Evolutionary conservation across 2,113 vertebrate species (phyloP), one percentile per base, ranked within the genome.

Genomic region (Mesembrinibis cayennensis): DNA sequence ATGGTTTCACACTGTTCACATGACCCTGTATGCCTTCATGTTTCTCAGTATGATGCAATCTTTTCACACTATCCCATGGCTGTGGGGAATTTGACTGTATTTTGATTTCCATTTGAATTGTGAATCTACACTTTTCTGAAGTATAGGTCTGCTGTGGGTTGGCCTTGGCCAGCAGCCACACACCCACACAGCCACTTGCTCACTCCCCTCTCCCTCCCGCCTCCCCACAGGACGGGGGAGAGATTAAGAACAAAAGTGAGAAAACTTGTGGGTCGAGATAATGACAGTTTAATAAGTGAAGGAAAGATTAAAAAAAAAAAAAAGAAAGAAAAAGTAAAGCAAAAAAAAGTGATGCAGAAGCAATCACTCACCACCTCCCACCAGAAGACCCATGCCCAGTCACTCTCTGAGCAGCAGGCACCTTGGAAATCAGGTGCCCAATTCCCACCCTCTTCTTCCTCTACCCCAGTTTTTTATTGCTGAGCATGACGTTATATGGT

Each of bases 191-290:
- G 13, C 8, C 36, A 58, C 59, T 93, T 88, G 45, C 62, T 93
- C 74, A 80, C 40, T 88, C 71, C 30, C 18, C 29, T 87, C 56
- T 93, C 29, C n/a, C 38, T 58, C 44, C 30, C 3, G 0, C 70
- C 79, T 90, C 44, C 45, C 58, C 34, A 13, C 34, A 76, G 44
- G 9, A 22, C 69, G 62, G 74, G 61, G 85, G 44, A 93, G 52
- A 80, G 66, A 90, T 63, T 38, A 71, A 63, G 78, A 90, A 61
- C 34, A 77, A 72, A 93, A 80, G 79, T 93, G 96, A 95, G 94
- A 95, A 96, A 93, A 77, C 10, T 16, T 93, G 95, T 95, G 82
- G 93, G 91, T 96, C 6, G 82, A 40, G 40, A 70, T 82, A 93
- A 90, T 86, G 79, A 77, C 79, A 93, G 40, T 82, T 96, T 49